Evolutionary conservation across 2,888 invertebrate genomes (phyloP), one percentile per base, ranked within the genome.

Genomic region (Entomobrya proxima): DNA sequence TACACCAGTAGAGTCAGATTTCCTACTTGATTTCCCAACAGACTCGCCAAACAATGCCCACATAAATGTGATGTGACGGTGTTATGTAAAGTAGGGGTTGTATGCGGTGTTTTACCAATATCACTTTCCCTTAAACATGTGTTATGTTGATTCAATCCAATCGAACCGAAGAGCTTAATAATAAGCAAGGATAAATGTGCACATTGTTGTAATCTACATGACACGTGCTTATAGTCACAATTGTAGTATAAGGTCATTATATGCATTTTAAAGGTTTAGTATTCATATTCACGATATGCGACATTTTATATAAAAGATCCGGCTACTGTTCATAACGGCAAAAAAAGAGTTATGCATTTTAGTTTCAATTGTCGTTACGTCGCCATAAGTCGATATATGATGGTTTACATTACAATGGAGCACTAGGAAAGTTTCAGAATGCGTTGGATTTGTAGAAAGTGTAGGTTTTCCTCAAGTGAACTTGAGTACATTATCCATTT

Each of bases 21-120:
- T 85, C 85, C 40, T 61, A 35, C 74, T 79, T 85, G 79, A 85
- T 85, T 85, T 85, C 85, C 85, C 85, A 15, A 58, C 52, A 85
- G 85, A 52, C 47, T 85, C 37, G 32, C 18, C 64, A 79, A 74
- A 85, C 79, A 85, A 85, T 85, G 32, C 30, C 44, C 50, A 21
- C 37, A 21, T 76, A 76, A 35, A 69, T 69, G 69, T 64, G 77
- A 7, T 47, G 58, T n/a, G 15, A 13, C 47, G 15, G 44, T 21
- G 55, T 35, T 76, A 76, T 76, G 55, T 58, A 76, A 76, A 76
- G 58, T 18, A 76, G 64, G 2, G 47, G 47, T 4, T 5, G 7
- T 2, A 27, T 72, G 47, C 44, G 47, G 58, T 30, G 76, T 67
- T 83, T 18, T 32, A 50, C 52, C 52, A 74, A n/a, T 84, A 69